These are phyloP conservation scores for Actinernus sp. DNA, from an alignment of 92 coral and sea anemone genomes.

Conservation along the genomic window DNA sequence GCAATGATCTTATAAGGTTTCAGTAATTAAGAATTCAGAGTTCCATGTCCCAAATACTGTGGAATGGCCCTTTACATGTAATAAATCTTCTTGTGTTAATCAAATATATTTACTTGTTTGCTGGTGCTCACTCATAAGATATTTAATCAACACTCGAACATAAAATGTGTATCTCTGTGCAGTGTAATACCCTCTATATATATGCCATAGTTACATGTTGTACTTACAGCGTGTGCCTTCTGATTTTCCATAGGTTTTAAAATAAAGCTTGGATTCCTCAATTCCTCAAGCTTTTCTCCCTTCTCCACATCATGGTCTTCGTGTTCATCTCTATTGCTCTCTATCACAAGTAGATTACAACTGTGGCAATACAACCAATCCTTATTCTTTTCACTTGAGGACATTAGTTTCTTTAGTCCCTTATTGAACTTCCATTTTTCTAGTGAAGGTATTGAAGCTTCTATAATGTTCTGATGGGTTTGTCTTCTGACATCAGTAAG, in stretches of 20 bases:
- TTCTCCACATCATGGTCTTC: conserved; percentile 45
- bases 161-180: too few species aligned
- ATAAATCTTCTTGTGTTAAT: too few species aligned
- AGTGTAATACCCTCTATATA: background rate
- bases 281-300: conserved; percentile 42
- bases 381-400: conserved; percentile 13
- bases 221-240: conserved; percentile 92
- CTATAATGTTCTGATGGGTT: conserved; percentile 77
- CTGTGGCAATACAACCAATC: conserved; percentile 78
- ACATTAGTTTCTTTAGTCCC: conserved; percentile 31
- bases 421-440: conserved; percentile 27
- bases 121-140: too few species aligned
- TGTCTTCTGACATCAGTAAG: conserved; percentile 70
- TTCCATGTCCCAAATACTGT: too few species aligned
- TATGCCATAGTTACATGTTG: background rate
- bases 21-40: too few species aligned
- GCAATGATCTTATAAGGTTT: too few species aligned
- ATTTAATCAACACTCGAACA: too few species aligned
- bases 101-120: too few species aligned
- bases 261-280: conserved; percentile 76
- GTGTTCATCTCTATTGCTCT: conserved; percentile 46
- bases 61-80: too few species aligned
- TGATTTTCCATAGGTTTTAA: conserved; percentile 88
- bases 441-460: conserved; percentile 53
- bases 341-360: conserved; percentile 68